These are phyloP conservation scores for Bellardia pandia DNA, from an alignment of 2,888 invertebrate species.

Conservation along the genomic window DNA sequence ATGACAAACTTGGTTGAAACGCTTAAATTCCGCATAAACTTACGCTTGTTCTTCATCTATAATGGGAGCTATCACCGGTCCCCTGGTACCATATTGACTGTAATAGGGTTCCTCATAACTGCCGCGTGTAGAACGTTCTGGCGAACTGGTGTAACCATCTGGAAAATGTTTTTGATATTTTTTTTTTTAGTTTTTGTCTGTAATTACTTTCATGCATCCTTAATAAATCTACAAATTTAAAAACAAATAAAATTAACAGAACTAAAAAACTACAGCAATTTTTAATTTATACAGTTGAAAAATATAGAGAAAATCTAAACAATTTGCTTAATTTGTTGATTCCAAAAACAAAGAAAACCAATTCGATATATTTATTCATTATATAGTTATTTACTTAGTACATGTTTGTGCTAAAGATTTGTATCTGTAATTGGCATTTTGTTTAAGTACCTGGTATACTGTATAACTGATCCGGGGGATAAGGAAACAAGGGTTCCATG, in stretches of 20 bases:
- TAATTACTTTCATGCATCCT: not conserved
- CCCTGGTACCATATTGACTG: slow-evolving; percentile 89
- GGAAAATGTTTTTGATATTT: slow-evolving; percentile 73
- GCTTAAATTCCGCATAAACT: slow-evolving; percentile 26
- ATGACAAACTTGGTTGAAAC: not conserved
- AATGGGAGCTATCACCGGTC: slow-evolving; percentile 91
- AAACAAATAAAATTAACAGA: slow-evolving; percentile 31
- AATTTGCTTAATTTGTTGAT: slow-evolving; percentile 19
- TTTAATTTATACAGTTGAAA: slow-evolving; percentile 22
- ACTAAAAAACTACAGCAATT: slow-evolving; percentile 48
- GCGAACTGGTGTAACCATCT: slow-evolving; percentile 95
- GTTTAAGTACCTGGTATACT: slow-evolving; percentile 84
- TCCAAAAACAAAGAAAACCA: slow-evolving; percentile 52
- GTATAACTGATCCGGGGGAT: slow-evolving; percentile 85
- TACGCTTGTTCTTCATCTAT: slow-evolving; percentile 94
- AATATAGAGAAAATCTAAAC: slow-evolving; percentile 30
- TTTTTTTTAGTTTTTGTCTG: not conserved
- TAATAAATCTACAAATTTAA: not conserved
- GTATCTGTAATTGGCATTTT: slow-evolving; percentile 31
- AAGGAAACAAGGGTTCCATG: slow-evolving; percentile 84
- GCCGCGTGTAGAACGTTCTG: slow-evolving; percentile 90
- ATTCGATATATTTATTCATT: too few relatives aligned
- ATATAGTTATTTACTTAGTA: not conserved
- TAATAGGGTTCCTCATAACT: slow-evolving; percentile 95
- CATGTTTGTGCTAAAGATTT: slow-evolving; percentile 4